Evolutionary conservation across 1,140 invertebrate species (phyloP).

Genomic region (Drosophila dunni): DNA sequence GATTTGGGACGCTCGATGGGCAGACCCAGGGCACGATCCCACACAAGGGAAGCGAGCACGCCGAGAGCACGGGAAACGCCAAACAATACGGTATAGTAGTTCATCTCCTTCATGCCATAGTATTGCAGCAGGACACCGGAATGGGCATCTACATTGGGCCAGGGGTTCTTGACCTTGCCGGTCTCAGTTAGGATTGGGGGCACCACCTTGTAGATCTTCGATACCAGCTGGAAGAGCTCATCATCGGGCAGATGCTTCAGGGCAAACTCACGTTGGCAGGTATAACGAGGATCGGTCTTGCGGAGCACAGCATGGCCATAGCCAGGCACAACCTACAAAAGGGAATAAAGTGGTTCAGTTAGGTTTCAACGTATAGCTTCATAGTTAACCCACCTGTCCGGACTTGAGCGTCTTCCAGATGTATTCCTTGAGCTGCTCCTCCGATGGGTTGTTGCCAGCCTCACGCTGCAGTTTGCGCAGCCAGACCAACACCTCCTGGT

Average conservation of each 20-base stretch:
- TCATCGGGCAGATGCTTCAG: conserved; percentile 97
- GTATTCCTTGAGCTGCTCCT: conserved; percentile 96
- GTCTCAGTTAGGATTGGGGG: conserved; percentile 96
- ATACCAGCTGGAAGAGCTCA: conserved; percentile 95
- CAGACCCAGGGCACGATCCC: conserved; percentile 97
- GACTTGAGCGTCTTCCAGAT: conserved; percentile 97
- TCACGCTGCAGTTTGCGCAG: conserved; percentile 92
- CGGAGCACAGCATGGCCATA: conserved; percentile 98
- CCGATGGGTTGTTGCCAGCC: conserved; percentile 92
- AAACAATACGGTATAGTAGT: conserved; percentile 99
- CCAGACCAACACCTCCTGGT: conserved; percentile 96
- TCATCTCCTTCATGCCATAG: conserved; percentile 99
- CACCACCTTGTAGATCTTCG: conserved; percentile 97
- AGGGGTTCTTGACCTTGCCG: conserved; percentile 99
- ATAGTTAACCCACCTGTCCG: conserved; percentile 85
- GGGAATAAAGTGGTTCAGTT: background rate
- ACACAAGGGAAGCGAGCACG: conserved; percentile 95
- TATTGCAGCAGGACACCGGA: conserved; percentile 97
- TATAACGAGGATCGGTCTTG: conserved; percentile 97
- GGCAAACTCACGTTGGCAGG: conserved; percentile 97
- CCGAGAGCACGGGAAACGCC: conserved; percentile 97
- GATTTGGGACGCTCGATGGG: conserved; percentile 99
- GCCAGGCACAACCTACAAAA: conserved; percentile 94
- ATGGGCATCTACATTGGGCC: conserved; percentile 99
- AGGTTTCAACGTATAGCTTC: background rate